Conservation (phyloP, 1,140 invertebrate species). For the Lucilia sericata region DNA sequence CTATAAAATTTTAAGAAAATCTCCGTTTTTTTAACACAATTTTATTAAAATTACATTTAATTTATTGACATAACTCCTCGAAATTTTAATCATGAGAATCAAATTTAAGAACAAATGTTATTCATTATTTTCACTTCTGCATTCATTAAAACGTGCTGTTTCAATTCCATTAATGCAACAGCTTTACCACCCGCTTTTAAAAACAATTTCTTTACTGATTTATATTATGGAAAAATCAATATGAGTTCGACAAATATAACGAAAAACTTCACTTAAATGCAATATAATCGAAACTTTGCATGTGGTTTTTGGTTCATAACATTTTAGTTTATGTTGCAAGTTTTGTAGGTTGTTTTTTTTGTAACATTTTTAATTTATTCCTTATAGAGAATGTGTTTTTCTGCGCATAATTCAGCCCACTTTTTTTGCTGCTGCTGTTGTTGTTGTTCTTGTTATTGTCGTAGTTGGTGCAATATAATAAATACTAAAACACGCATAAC, state of each 20-base stretch:
- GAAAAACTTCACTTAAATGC: neutral
- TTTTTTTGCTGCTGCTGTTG: neutral
- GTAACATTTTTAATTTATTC: neutral
- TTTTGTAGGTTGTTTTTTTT: neutral
- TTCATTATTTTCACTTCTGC: no score
- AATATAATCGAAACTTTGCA: neutral
- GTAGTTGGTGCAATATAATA: neutral
- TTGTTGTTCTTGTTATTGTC: no score
- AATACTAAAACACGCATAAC: conserved; percentile 22
- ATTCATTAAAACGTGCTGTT: no score
- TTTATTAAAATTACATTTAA: no score
- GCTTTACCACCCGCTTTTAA: conserved; percentile 34
- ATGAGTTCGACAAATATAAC: neutral
- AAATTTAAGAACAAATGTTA: no score
- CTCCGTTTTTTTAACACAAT: no score
- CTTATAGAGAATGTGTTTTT: neutral
- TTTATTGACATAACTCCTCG: no score
- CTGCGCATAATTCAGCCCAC: neutral
- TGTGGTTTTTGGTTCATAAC: neutral
- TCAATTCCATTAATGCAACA: conserved; percentile 15
- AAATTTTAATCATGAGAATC: no score
- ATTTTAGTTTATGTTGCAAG: neutral
- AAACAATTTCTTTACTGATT: conserved; percentile 25
- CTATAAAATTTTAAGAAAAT: no score
- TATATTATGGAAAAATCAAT: conserved; percentile 1